Conservation (phyloP, 2,888 invertebrate genomes). For the Hetaerina titia region DNA sequence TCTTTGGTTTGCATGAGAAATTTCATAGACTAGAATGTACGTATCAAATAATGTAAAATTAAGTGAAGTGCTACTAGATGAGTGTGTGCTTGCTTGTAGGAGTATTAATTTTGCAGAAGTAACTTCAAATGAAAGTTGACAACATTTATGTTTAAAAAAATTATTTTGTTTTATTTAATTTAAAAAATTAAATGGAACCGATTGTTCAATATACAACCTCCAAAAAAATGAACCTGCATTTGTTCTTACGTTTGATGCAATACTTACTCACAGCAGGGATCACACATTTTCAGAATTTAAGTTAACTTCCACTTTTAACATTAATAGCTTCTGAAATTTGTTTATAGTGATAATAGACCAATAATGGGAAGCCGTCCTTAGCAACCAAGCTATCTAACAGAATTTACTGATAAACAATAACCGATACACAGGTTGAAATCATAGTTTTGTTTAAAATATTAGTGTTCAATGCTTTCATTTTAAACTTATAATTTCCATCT, state of each 20-base stretch:
- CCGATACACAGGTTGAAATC: background rate
- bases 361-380: background rate
- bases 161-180: background rate
- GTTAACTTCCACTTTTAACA: constrained; percentile 24
- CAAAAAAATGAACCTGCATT: background rate
- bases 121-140: background rate
- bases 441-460: no score
- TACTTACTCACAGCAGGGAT: constrained; percentile 47
- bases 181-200: background rate
- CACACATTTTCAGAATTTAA: constrained; percentile 18
- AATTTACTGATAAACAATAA: background rate
- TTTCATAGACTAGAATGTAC: no score
- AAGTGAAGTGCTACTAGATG: background rate
- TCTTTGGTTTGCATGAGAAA: no score
- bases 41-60: no score
- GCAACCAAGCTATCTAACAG: background rate
- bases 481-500: no score
- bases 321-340: background rate
- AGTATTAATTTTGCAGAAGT: background rate
- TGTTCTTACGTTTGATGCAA: background rate
- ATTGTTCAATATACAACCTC: background rate
- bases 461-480: no score
- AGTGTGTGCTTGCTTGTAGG: background rate
- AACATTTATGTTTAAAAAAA: no score
- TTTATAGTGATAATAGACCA: background rate